Percentiles rank a stretch among this genome's conserved stretches.
phyloP scores from a whole-genome alignment of 1,140 invertebrate species.

The Charaxes varanes region DNA sequence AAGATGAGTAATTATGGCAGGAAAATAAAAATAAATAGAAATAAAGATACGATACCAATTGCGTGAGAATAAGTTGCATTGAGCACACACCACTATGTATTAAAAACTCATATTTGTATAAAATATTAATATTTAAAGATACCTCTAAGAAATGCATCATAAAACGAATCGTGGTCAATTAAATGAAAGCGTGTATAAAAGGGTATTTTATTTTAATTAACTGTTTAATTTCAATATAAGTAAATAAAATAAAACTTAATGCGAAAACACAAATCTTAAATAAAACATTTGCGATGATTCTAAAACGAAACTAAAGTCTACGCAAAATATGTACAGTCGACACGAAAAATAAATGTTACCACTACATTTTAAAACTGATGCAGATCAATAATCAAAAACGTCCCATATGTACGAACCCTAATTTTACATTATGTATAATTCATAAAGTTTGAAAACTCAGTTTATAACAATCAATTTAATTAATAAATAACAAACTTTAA shows the following conservation, averaged over 20 bases:
- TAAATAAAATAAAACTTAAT: conserved; percentile 74
- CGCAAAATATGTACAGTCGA: conserved; percentile 66
- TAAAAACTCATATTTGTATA: too few relatives aligned
- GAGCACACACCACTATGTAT: too few relatives aligned
- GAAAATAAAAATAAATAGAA: too few relatives aligned
- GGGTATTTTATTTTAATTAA: conserved; percentile 42
- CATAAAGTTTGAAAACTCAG: conserved; percentile 42
- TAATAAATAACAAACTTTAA: conserved; percentile 17
- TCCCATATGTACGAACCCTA: conserved; percentile 30
- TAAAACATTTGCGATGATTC: conserved; percentile 63
- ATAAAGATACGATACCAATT: too few relatives aligned
- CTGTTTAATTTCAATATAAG: conserved; percentile 74
- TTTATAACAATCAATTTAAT: conserved; percentile 26
- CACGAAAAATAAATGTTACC: conserved; percentile 52
- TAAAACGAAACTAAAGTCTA: conserved; percentile 53
- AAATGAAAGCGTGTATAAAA: too few relatives aligned
- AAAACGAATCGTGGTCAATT: too few relatives aligned
- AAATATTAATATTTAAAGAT: too few relatives aligned
- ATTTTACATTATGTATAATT: conserved; percentile 32
- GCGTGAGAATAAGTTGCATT: too few relatives aligned
- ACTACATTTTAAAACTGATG: conserved; percentile 53
- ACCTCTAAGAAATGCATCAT: too few relatives aligned
- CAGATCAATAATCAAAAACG: conserved; percentile 60
- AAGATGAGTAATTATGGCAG: too few relatives aligned
- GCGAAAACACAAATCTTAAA: conserved; percentile 70